These are phyloP conservation scores for Capitella teleta DNA, from an alignment of 1,140 invertebrate genomes.

Conservation along the genomic window DNA sequence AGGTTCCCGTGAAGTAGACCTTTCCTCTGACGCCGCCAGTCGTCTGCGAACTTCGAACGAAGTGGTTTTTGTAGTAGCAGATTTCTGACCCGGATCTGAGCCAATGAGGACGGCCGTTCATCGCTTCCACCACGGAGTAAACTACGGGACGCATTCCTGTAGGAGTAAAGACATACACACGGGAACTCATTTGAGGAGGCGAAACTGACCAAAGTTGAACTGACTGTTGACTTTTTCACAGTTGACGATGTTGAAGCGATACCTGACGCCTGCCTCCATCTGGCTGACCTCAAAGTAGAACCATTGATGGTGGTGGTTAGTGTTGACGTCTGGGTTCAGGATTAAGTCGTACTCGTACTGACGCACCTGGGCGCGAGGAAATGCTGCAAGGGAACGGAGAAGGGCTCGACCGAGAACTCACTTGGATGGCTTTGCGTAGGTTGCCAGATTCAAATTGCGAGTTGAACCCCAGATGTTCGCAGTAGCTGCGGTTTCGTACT, in stretches of 20 bases:
- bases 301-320: conserved; percentile 68
- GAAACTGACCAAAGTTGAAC: conserved; percentile 63
- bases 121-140: conserved; percentile 64
- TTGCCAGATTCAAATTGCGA: conserved; percentile 94
- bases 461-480: conserved; percentile 66
- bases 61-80: conserved; percentile 60
- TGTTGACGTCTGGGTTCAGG: conserved; percentile 77
- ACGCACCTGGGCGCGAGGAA: conserved; percentile 21
- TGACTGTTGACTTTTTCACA: conserved; percentile 80
- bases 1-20: conserved; percentile 77
- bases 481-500: conserved; percentile 14
- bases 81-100: conserved; percentile 60
- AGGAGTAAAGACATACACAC: not conserved
- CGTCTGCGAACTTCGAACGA: conserved; percentile 29
- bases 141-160: conserved; percentile 82
- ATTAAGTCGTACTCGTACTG: conserved; percentile 83
- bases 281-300: conserved; percentile 85
- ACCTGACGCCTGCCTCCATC: conserved; percentile 58
- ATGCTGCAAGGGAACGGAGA: not conserved
- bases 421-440: conserved; percentile 83
- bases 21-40: conserved; percentile 43
- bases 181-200: not conserved
- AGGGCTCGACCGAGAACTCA: conserved; percentile 33
- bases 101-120: conserved; percentile 59
- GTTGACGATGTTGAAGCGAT: conserved; percentile 84